A percentile compares a stretch with the other conserved stretches of the same genome.
These are phyloP conservation scores for Gymnocephalus cernua DNA, from an alignment of 2,113 vertebrate species.

Conservation along the genomic window DNA sequence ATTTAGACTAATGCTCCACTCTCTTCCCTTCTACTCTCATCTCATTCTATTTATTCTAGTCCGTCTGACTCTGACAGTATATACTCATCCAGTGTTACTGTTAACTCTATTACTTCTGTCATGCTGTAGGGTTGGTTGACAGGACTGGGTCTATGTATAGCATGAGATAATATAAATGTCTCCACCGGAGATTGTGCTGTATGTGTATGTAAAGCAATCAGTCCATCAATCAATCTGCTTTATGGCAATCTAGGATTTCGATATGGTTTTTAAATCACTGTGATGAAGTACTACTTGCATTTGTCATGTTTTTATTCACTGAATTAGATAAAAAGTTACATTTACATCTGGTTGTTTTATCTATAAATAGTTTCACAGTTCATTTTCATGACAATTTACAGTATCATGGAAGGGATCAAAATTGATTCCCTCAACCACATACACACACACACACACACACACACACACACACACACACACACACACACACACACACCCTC, in stretches of 20 bases:
- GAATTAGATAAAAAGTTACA: not conserved
- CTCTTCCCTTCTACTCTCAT: not conserved
- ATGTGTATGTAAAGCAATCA: not conserved
- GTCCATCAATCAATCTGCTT: not conserved
- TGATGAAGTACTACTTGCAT: not conserved
- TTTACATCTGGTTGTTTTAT: not conserved
- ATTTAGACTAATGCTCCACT: slow-evolving; percentile 50
- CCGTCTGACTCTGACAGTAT: not conserved
- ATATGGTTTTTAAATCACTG: not conserved
- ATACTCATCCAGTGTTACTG: not conserved
- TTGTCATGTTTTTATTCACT: not conserved
- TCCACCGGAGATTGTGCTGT: not conserved
- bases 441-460: not conserved
- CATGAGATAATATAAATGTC: not conserved
- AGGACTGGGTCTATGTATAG: not conserved
- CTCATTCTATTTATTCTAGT: not conserved
- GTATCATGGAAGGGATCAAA: not conserved
- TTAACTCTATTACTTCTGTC: not conserved
- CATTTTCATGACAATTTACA: not conserved
- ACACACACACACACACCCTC: slow-evolving; percentile 15
- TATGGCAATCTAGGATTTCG: not conserved
- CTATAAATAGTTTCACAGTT: not conserved
- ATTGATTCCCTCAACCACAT: not conserved
- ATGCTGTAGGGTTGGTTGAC: not conserved
- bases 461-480: not conserved